Percentiles rank a stretch among this genome's conserved stretches.
These are phyloP conservation scores for Brachyistius frenatus DNA, from an alignment of 2,113 vertebrate genomes.

Conservation along the genomic window DNA sequence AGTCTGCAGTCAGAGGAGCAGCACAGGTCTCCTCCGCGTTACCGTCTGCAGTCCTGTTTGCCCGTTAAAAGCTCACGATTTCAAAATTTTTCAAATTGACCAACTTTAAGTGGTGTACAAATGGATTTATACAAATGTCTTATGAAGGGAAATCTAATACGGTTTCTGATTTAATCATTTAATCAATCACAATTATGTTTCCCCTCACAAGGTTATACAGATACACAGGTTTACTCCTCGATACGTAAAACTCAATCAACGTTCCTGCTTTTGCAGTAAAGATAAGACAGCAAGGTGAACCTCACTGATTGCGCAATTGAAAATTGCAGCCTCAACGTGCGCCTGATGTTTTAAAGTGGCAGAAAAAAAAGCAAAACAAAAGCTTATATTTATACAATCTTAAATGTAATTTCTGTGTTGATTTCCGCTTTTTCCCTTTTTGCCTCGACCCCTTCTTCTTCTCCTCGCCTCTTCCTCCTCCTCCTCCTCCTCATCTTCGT, in stretches of 20 bases:
- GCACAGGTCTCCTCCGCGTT: neutral
- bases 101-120: too few species aligned
- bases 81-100: too few species aligned
- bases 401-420: neutral
- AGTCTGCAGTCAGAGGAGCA: conserved; percentile 15
- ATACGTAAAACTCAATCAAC: neutral
- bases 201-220: too few species aligned
- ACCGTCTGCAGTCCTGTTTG: too few species aligned
- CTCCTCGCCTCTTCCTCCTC: conserved; percentile 11
- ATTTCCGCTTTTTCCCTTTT: conserved; percentile 19
- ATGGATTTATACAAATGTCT: too few species aligned
- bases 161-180: too few species aligned
- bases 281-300: neutral
- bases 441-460: conserved; percentile 17
- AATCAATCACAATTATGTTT: too few species aligned
- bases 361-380: neutral
- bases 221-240: too few species aligned
- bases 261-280: neutral
- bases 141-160: too few species aligned
- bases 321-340: too few species aligned
- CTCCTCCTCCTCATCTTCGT: conserved; percentile 25
- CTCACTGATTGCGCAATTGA: neutral
- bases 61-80: too few species aligned
- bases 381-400: neutral
- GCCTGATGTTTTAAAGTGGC: neutral